These are phyloP conservation scores for Sebastes umbrosus DNA, from an alignment of 2,797 vertebrate species.

Conservation along the genomic window DNA sequence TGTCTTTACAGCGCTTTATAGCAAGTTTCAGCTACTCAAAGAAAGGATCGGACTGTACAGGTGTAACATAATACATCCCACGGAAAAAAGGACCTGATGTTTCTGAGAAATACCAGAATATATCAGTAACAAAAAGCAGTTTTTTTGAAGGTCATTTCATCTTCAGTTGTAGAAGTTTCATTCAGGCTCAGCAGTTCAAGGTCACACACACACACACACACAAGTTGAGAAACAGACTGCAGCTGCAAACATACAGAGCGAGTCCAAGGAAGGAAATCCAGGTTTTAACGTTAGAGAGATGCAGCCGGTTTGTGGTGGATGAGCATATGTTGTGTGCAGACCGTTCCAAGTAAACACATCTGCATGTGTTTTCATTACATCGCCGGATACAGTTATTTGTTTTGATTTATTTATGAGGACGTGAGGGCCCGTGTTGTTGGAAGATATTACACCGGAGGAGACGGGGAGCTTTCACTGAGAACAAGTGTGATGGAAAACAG, in stretches of 20 bases:
- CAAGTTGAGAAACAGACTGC: background rate
- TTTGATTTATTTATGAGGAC: constrained; percentile 48
- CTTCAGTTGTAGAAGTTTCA: background rate
- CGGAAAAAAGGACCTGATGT: background rate
- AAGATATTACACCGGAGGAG: constrained; percentile 2
- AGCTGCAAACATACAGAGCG: constrained; percentile 23
- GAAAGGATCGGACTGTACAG: background rate
- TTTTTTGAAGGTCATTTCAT: background rate
- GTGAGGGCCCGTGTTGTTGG: constrained; percentile 22
- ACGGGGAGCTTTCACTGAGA: constrained; percentile 3
- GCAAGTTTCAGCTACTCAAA: background rate
- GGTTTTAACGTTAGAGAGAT: constrained; percentile 10
- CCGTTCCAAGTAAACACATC: constrained; percentile 31
- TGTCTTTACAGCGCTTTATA: background rate
- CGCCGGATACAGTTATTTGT: constrained; percentile 30
- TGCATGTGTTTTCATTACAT: constrained; percentile 42
- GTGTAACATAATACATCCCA: background rate
- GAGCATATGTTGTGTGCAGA: constrained; percentile 29
- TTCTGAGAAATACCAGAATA: background rate
- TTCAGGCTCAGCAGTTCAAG: background rate
- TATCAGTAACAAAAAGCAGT: background rate
- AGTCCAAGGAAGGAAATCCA: background rate
- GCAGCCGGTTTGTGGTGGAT: constrained; percentile 2
- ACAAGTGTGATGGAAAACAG: background rate
- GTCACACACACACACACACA: background rate